A percentile compares a stretch with the other conserved stretches of the same genome.
Conservation (phyloP, 92 coral and sea anemone genomes). For the Epizoanthus illoricatus region DNA sequence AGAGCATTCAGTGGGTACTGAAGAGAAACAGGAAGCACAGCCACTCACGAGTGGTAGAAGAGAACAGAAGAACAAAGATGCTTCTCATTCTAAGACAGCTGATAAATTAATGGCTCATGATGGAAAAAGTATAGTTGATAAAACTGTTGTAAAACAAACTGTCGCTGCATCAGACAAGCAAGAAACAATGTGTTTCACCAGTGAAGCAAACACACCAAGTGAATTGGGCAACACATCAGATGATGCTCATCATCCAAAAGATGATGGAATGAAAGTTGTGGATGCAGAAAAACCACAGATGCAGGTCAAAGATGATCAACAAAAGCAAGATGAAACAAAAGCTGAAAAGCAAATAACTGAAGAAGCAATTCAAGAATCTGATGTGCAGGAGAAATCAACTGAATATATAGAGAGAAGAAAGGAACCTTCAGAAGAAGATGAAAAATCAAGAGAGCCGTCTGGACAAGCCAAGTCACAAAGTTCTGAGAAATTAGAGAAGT, state of each 20-base stretch:
- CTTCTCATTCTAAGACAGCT: neutral
- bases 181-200: neutral
- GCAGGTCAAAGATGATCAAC: neutral
- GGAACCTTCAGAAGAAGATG: neutral
- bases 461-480: neutral
- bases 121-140: neutral
- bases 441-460: neutral
- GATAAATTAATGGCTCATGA: neutral
- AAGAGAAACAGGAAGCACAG: neutral
- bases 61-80: slow-evolving; percentile 2
- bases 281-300: neutral
- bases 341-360: neutral
- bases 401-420: neutral
- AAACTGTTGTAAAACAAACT: neutral
- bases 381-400: neutral
- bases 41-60: neutral
- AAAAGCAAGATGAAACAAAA: neutral
- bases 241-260: neutral
- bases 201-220: neutral
- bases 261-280: neutral
- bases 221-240: neutral
- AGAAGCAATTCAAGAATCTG: neutral
- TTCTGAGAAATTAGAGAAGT: neutral
- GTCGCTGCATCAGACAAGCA: neutral
- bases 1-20: neutral